Percentiles rank a stretch among this genome's conserved stretches.
Evolutionary conservation across 2,888 invertebrate species (phyloP).

Genomic region (Tubulanus polymorphus): DNA sequence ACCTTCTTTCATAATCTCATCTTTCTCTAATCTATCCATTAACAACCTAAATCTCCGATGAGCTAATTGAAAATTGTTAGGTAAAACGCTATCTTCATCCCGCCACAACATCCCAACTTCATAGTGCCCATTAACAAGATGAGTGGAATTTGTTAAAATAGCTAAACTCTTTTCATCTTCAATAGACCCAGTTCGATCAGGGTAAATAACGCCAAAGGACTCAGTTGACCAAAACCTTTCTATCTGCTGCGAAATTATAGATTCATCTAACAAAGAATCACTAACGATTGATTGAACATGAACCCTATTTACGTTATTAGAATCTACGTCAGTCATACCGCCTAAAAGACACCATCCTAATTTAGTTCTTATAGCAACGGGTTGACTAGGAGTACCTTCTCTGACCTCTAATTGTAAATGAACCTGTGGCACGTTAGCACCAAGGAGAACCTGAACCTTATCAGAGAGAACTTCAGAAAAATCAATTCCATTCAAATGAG

Average conservation of each 20-base stretch:
- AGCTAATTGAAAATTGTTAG: background rate
- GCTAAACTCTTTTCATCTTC: background rate
- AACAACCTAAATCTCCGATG: background rate
- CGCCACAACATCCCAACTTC: constrained; percentile 1
- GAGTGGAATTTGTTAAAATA: background rate
- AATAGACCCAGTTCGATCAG: background rate
- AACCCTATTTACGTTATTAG: background rate
- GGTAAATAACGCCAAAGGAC: background rate
- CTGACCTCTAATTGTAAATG: background rate
- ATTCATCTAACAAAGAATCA: background rate
- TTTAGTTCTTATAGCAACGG: background rate
- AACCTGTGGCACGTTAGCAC: background rate
- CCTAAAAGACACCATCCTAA: constrained; percentile 1
- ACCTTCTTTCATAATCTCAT: background rate
- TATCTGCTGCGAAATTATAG: background rate
- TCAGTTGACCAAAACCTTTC: background rate
- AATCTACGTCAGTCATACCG: background rate
- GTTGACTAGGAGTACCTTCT: background rate
- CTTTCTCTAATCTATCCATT: background rate
- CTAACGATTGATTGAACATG: too few species aligned
- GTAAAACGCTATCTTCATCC: background rate
- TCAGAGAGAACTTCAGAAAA: too few species aligned
- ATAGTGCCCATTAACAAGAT: background rate
- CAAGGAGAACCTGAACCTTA: background rate
- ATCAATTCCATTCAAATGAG: too few species aligned